phyloP scores from a whole-genome alignment of 2,797 vertebrate species.

The Lindbergichthys nudifrons region DNA sequence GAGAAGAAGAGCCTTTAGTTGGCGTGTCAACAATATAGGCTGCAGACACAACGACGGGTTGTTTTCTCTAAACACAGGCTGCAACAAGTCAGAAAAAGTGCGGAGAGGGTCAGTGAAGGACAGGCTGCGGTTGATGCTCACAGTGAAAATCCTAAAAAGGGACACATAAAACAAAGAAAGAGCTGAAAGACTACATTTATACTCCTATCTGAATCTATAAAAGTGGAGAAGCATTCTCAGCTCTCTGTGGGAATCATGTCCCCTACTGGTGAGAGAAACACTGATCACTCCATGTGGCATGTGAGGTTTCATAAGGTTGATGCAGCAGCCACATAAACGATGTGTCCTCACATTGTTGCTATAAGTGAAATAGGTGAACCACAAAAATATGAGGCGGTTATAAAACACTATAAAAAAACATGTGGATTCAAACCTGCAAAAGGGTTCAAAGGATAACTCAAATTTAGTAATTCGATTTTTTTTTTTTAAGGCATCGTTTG shows the following conservation, averaged over 20 bases:
- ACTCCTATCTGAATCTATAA: background rate
- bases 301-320: background rate
- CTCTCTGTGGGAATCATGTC: slow-evolving; percentile 44
- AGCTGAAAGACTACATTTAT: background rate
- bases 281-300: slow-evolving; percentile 15
- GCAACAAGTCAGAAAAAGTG: slow-evolving; percentile 12
- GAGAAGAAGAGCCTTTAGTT: slow-evolving; percentile 26
- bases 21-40: slow-evolving; percentile 38
- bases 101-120: slow-evolving; percentile 36
- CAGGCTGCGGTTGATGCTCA: slow-evolving; percentile 28
- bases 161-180: slow-evolving; percentile 2
- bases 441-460: background rate
- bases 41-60: slow-evolving; percentile 51
- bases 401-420: too few species aligned
- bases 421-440: background rate
- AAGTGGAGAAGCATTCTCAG: background rate
- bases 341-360: slow-evolving; percentile 23
- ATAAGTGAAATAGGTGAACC: background rate
- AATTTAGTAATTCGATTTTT: background rate
- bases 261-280: slow-evolving; percentile 59
- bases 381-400: background rate
- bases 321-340: slow-evolving; percentile 12
- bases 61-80: slow-evolving; percentile 61
- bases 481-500: too few species aligned
- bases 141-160: slow-evolving; percentile 23